These are phyloP conservation scores for Paelopatides confundens DNA, from an alignment of 53 echinoderm and acorn worm genomes.

Conservation along the genomic window DNA sequence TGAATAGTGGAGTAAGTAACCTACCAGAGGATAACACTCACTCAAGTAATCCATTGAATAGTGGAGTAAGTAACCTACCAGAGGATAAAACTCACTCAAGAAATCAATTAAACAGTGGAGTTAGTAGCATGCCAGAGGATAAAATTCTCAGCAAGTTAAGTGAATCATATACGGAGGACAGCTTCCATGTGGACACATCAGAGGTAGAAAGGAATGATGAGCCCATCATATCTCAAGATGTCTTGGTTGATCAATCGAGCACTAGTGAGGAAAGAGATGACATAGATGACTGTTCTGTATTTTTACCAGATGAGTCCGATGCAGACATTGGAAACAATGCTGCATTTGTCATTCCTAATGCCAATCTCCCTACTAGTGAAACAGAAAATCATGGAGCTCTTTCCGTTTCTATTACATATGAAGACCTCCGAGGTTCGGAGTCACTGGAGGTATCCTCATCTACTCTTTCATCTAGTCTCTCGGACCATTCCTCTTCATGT, in stretches of 20 bases:
- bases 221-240: background rate
- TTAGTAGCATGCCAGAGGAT: too few relatives aligned
- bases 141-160: background rate
- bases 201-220: too few relatives aligned
- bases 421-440: background rate
- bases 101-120: too few relatives aligned
- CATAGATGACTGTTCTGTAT: background rate
- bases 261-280: background rate
- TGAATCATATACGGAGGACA: background rate
- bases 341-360: background rate
- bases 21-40: background rate
- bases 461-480: conserved; percentile 2
- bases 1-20: too few relatives aligned
- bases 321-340: background rate
- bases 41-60: background rate
- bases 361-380: background rate
- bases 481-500: background rate
- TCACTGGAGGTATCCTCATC: conserved; percentile 1
- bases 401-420: background rate
- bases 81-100: background rate
- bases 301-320: background rate
- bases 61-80: background rate
- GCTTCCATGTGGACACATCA: background rate
- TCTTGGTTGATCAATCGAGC: background rate
- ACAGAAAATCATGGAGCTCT: background rate